Percentiles rank a stretch among this genome's conserved stretches.
phyloP scores from a whole-genome alignment of 1,140 invertebrate species.

The Agrypnia vestita region DNA sequence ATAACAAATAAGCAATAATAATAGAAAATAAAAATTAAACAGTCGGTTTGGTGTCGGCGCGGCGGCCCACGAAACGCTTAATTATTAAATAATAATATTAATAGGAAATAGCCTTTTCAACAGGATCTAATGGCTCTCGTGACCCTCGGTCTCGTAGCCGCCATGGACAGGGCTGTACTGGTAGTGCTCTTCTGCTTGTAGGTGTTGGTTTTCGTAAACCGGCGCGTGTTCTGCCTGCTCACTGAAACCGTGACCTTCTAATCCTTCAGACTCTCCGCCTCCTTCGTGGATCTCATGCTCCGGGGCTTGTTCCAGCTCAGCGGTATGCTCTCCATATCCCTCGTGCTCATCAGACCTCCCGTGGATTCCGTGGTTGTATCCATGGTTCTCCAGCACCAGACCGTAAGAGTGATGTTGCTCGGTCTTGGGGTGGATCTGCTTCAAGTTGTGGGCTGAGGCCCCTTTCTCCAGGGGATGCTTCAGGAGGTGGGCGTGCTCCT shows the following conservation, averaged over 20 bases:
- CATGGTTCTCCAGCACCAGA: conserved; percentile 74
- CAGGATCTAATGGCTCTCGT: conserved; percentile 43
- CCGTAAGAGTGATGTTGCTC: conserved; percentile 74
- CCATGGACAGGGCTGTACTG: conserved; percentile 31
- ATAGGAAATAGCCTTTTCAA: background rate
- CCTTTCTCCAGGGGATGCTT: conserved; percentile 77
- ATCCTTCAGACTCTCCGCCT: conserved; percentile 30
- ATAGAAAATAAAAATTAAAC: conserved; percentile 16
- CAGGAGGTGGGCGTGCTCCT: conserved; percentile 76
- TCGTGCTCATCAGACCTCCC: conserved; percentile 65
- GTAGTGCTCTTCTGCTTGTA: conserved; percentile 41
- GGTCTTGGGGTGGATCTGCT: conserved; percentile 75
- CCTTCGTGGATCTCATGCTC: conserved; percentile 43
- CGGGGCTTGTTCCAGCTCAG: conserved; percentile 61
- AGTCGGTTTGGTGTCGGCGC: conserved; percentile 3
- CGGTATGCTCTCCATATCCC: conserved; percentile 64
- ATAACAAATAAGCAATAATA: conserved; percentile 16
- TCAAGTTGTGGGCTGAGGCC: conserved; percentile 74
- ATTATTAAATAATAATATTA: conserved; percentile 18
- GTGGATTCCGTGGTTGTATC: conserved; percentile 70
- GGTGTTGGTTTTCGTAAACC: conserved; percentile 46
- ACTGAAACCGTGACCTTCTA: conserved; percentile 47
- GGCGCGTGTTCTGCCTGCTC: conserved; percentile 33
- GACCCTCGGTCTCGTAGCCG: conserved; percentile 46
- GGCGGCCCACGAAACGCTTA: background rate